Conservation (phyloP, 2,797 vertebrate genomes). For the Chloroceryle amazona region DNA sequence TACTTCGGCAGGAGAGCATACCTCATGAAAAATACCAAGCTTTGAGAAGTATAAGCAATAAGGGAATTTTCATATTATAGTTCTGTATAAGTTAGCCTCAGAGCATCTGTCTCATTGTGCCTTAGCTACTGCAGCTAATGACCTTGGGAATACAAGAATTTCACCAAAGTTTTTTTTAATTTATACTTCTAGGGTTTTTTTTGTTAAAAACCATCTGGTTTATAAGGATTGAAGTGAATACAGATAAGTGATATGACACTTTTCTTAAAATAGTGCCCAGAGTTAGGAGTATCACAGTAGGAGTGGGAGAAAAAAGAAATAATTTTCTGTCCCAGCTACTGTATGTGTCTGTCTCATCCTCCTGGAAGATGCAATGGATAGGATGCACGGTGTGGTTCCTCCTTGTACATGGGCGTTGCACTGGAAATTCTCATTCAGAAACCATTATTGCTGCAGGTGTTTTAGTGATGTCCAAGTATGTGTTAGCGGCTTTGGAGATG, state of each 20-base stretch:
- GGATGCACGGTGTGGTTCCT: background rate
- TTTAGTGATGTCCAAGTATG: conserved; percentile 7
- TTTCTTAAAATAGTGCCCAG: background rate
- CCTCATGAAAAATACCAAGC: background rate
- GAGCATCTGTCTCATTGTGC: background rate
- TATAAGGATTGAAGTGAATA: background rate
- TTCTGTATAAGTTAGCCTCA: background rate
- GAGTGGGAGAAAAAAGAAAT: background rate
- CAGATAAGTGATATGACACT: rapidly evolving
- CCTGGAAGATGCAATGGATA: background rate
- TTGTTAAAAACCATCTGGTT: background rate
- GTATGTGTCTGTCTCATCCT: background rate
- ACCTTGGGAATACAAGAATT: background rate
- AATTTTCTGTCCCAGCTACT: background rate
- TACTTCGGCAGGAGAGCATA: background rate
- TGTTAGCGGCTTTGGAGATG: conserved; percentile 11
- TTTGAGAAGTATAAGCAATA: background rate
- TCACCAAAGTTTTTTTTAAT: background rate
- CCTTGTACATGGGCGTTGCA: rapidly evolving
- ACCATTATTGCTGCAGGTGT: conserved; percentile 40
- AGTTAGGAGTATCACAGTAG: background rate
- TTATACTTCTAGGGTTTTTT: background rate
- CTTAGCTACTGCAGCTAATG: background rate
- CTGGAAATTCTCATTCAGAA: conserved; percentile 26
- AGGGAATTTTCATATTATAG: background rate